phyloP scores from a whole-genome alignment of 2,888 invertebrate species.

The Hirtodrosophila duncani region DNA sequence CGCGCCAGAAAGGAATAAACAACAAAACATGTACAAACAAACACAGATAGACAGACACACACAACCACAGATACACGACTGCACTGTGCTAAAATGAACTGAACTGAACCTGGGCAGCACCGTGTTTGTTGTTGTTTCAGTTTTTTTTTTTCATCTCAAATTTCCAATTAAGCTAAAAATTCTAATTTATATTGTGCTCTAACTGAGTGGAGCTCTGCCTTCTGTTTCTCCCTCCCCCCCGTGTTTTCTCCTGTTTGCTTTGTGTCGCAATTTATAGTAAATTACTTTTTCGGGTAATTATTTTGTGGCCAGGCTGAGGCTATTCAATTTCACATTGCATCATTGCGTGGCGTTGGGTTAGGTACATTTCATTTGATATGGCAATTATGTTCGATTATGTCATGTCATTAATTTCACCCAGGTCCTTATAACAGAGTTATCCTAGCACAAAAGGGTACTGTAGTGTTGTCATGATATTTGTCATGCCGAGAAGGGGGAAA shows the following conservation, averaged over 20 bases:
- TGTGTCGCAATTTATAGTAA: constrained; percentile 31
- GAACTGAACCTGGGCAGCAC: too few relatives aligned
- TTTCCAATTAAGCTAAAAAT: constrained; percentile 68
- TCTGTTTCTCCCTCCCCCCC: too few relatives aligned
- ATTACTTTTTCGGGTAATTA: constrained; percentile 57
- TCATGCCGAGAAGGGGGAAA: too few relatives aligned
- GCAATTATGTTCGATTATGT: constrained; percentile 27
- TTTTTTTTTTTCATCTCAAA: constrained; percentile 55
- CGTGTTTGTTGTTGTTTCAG: constrained; percentile 9
- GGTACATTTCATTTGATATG: constrained; percentile 12
- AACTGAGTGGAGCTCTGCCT: constrained; percentile 13
- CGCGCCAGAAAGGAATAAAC: constrained; percentile 15
- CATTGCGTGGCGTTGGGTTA: too few relatives aligned
- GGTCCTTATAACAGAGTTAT: too few relatives aligned
- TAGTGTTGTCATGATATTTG: too few relatives aligned
- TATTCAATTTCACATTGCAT: constrained; percentile 31
- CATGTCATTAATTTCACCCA: constrained; percentile 13
- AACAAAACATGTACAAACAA: constrained; percentile 1
- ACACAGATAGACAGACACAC: background rate
- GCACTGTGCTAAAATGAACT: background rate
- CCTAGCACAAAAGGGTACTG: too few relatives aligned
- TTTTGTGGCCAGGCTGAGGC: constrained; percentile 19
- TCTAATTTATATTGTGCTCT: constrained; percentile 56
- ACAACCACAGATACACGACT: background rate
- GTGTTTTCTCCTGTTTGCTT: constrained; percentile 10